Evolutionary conservation across 2,113 vertebrate genomes (phyloP).

Genomic region (Xiphophorus couchianus): DNA sequence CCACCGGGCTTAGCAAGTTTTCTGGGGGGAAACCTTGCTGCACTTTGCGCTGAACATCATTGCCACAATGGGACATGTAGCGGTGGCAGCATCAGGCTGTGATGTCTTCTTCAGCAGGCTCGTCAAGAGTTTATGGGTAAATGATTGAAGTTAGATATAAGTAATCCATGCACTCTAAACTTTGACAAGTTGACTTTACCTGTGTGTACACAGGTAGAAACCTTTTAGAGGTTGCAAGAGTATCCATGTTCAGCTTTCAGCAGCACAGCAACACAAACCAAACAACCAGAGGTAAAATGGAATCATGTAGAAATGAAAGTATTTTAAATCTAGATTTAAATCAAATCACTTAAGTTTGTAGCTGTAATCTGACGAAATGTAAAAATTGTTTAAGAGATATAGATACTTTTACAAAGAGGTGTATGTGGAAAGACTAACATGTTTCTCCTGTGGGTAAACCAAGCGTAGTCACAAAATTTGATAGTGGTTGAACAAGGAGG

Average conservation of each 20-base stretch:
- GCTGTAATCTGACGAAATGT: no score
- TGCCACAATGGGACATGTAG: no score
- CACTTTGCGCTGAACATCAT: no score
- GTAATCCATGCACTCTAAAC: not conserved
- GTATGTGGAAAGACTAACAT: not conserved
- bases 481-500: constrained; percentile 70
- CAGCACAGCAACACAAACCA: not conserved
- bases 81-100: not conserved
- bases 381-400: not conserved
- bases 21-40: no score
- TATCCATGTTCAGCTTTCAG: not conserved
- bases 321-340: not conserved
- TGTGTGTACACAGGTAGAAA: not conserved
- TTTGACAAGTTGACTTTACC: no score
- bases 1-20: no score
- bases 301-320: not conserved
- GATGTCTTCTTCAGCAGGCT: not conserved
- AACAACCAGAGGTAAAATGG: not conserved
- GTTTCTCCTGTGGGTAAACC: not conserved
- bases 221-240: not conserved
- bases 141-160: not conserved
- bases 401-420: not conserved
- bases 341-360: no score
- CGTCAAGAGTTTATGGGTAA: not conserved
- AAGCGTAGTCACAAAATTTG: constrained; percentile 61